A percentile compares a stretch with the other conserved stretches of the same genome.
phyloP scores from a whole-genome alignment of 2,888 invertebrate species.

The Pardosa pseudoannulata region DNA sequence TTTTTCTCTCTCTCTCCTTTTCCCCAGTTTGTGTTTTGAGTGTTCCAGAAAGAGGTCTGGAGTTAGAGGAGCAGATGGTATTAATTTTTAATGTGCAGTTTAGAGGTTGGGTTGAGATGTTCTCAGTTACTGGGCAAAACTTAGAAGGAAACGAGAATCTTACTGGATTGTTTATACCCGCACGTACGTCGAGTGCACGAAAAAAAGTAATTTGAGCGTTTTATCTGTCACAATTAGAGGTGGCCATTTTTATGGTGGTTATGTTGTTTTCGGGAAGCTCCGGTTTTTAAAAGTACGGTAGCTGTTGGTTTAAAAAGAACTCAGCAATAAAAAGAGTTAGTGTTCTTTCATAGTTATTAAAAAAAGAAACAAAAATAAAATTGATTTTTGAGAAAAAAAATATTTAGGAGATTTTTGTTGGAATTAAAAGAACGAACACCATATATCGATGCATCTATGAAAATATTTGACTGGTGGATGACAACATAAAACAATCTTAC shows the following conservation, averaged over 20 bases:
- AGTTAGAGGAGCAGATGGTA: conserved; percentile 18
- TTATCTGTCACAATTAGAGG: background rate
- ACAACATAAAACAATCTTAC: too few relatives aligned
- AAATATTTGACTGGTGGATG: too few relatives aligned
- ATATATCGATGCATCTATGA: too few relatives aligned
- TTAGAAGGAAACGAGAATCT: background rate
- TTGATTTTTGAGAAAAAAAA: too few relatives aligned
- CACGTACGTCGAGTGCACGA: background rate
- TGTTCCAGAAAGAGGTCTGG: background rate
- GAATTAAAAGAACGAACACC: too few relatives aligned
- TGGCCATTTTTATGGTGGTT: background rate
- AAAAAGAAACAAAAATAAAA: too few relatives aligned
- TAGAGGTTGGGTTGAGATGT: conserved; percentile 6
- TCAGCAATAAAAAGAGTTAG: too few relatives aligned
- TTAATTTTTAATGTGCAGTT: conserved; percentile 50
- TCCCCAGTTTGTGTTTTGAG: background rate
- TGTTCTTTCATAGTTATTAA: too few relatives aligned
- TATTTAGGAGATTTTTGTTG: too few relatives aligned
- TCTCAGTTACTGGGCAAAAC: conserved; percentile 13
- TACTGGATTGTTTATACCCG: background rate
- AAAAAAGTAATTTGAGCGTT: background rate
- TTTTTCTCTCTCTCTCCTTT: background rate
- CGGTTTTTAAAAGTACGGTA: background rate
- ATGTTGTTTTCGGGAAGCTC: background rate
- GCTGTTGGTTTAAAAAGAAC: too few relatives aligned